Conservation (phyloP, 2,797 vertebrate genomes). For the Aphelocoma californica region DNA sequence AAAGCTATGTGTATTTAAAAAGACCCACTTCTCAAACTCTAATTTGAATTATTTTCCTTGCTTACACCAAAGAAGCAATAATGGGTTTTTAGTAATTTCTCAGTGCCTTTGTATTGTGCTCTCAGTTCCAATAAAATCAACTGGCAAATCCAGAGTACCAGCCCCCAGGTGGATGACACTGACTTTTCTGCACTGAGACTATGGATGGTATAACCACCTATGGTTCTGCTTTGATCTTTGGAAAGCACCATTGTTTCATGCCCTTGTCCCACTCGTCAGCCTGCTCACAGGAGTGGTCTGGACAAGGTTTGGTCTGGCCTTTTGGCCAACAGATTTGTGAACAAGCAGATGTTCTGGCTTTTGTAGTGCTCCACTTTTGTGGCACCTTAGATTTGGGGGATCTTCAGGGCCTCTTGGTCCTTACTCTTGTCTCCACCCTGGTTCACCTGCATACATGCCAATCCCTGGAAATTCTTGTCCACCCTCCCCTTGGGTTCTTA, state of each 20-base stretch:
- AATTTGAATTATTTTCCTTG: neutral
- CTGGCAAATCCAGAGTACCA: neutral
- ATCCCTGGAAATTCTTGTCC: neutral
- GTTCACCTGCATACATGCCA: neutral
- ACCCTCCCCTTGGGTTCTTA: neutral
- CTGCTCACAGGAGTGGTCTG: neutral
- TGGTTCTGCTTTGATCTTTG: neutral
- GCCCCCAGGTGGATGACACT: neutral
- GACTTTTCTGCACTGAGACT: neutral
- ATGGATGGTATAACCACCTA: neutral
- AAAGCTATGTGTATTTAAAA: neutral
- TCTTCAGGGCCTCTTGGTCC: neutral
- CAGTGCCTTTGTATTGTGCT: neutral
- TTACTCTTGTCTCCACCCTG: neutral
- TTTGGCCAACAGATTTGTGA: neutral
- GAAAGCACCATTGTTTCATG: neutral
- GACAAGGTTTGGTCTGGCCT: neutral
- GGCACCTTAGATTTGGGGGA: neutral
- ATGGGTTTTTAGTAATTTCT: neutral
- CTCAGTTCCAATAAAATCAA: neutral
- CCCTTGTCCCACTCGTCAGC: neutral
- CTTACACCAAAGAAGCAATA: neutral
- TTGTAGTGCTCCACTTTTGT: neutral
- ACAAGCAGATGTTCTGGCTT: neutral
- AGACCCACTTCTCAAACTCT: neutral